Percentiles rank a stretch among this genome's conserved stretches.
Evolutionary conservation across 2,888 invertebrate genomes (phyloP).

Genomic region (Pterobdella sp.): DNA sequence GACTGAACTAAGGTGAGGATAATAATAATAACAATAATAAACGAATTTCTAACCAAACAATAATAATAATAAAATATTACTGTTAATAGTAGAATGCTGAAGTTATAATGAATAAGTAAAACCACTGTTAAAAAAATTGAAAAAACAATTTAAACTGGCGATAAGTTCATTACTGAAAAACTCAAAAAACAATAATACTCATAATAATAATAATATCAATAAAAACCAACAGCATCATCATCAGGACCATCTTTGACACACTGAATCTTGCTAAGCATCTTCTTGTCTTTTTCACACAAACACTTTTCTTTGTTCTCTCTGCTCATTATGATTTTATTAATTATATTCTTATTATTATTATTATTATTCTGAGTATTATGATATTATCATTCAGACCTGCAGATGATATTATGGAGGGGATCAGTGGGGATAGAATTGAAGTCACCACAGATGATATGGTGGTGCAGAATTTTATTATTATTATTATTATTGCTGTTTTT

Average conservation of each 20-base stretch:
- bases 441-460: slow-evolving; percentile 49
- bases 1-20: too few species aligned
- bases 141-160: neutral
- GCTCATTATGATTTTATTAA: neutral
- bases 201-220: neutral
- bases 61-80: neutral
- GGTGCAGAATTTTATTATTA: slow-evolving; percentile 17
- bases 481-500: neutral
- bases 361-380: neutral
- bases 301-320: neutral
- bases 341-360: neutral
- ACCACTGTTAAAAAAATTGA: neutral
- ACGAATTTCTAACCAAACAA: neutral
- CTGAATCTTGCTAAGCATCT: neutral
- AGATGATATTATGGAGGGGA: slow-evolving; percentile 45
- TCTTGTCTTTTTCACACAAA: neutral
- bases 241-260: neutral
- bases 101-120: neutral
- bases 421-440: slow-evolving; percentile 45
- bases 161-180: neutral
- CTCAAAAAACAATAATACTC: neutral
- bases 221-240: neutral
- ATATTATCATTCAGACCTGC: neutral
- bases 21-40: neutral
- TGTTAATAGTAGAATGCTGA: neutral